Evolutionary conservation across 2,797 vertebrate species (phyloP).

Genomic region (Leuciscus waleckii): DNA sequence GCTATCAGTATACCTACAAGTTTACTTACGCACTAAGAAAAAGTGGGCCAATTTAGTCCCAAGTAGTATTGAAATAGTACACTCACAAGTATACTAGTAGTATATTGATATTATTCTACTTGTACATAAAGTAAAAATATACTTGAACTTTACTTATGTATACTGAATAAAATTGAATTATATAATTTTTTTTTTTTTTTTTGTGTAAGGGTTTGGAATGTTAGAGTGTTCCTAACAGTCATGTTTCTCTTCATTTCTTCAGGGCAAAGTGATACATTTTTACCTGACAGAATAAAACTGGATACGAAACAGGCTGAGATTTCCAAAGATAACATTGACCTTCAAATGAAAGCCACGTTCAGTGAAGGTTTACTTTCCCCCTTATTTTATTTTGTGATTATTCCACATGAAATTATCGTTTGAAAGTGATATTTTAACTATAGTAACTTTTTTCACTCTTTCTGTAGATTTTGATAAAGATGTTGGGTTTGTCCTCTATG

Average conservation of each 20-base stretch:
- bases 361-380: slow-evolving; percentile 51
- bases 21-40: no score
- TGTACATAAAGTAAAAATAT: neutral
- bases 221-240: neutral
- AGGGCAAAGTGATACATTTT: slow-evolving; percentile 54
- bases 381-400: neutral
- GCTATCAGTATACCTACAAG: no score
- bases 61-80: neutral
- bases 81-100: no score
- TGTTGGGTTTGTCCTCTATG: slow-evolving; percentile 74
- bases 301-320: neutral
- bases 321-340: slow-evolving; percentile 23
- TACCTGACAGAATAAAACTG: slow-evolving; percentile 53
- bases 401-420: neutral
- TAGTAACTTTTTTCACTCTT: neutral
- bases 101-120: neutral
- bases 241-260: neutral
- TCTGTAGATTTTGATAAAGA: slow-evolving; percentile 20
- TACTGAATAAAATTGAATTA: neutral
- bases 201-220: neutral
- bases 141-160: no score
- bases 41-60: no score
- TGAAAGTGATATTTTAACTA: neutral
- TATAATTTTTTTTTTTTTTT: neutral
- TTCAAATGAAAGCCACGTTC: slow-evolving; percentile 64